phyloP scores from a whole-genome alignment of 2,113 vertebrate species.

The Entelurus aequoreus region DNA sequence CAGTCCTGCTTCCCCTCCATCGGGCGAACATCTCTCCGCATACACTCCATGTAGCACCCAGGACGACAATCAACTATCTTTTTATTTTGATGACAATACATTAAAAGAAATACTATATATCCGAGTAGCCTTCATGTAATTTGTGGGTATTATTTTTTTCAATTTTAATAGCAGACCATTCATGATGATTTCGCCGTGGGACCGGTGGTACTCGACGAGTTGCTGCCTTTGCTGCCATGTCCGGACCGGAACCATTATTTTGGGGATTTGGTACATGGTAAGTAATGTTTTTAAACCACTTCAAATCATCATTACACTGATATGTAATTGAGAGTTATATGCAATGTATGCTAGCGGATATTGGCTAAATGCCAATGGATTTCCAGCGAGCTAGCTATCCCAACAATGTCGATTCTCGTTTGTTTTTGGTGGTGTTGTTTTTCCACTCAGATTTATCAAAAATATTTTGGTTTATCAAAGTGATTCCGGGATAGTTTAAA shows the following conservation, averaged over 20 bases:
- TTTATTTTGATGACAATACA: neutral
- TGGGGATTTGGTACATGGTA: constrained; percentile 95
- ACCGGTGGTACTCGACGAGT: constrained; percentile 94
- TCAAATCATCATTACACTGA: neutral
- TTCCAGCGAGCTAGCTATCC: neutral
- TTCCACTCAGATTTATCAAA: neutral
- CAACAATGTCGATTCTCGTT: neutral
- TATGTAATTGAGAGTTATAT: too few species aligned
- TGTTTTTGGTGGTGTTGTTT: neutral
- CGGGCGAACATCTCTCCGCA: constrained; percentile 14
- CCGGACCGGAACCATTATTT: constrained; percentile 94
- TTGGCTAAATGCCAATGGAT: neutral
- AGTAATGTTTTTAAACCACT: constrained; percentile 42
- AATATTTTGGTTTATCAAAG: too few species aligned
- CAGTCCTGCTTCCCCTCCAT: neutral
- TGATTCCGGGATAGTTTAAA: neutral
- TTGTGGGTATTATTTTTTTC: constrained; percentile 1
- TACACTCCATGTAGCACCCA: constrained; percentile 23
- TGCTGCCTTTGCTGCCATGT: constrained; percentile 98
- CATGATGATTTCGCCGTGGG: constrained; percentile 85
- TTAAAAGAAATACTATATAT: neutral
- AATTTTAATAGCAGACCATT: neutral
- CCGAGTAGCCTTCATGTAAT: constrained; percentile 53
- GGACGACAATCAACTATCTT: neutral
- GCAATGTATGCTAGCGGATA: too few species aligned